Evolutionary conservation across 23 tunicate species (phyloP), one percentile per base, ranked within the genome.

Genomic region (Corella eumyota): DNA sequence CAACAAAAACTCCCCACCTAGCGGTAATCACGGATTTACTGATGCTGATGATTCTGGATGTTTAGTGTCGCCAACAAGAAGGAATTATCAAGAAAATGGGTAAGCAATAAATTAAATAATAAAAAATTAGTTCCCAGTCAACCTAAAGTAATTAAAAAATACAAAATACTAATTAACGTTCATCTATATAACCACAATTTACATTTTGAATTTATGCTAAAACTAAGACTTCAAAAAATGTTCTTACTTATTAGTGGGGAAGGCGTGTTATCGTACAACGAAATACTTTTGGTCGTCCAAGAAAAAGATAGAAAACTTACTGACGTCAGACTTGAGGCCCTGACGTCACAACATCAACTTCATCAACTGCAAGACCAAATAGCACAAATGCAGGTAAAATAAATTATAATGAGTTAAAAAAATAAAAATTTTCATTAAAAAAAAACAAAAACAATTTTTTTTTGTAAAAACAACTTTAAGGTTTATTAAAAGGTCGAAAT

Each of bases 301-400:
- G 98, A 90, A 52, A 74, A 83, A 61, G 98, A 90, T 7, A 29
- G 98, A 34, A 77, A 71, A 50, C 51, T 90, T 48, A 90, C 98
- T 50, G 98, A 90, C 49, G 65, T 76, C 26, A 65, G 77, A 21
- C 67, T 90, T 3, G 91, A 77, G 31, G 91, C 91, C 1, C 79
- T 90, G 33, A 80, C 77, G 45, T 73, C 82, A 25, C 98, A 90
- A 62, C 98, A 90, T 53, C 91, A 90, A 52, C 46, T 80, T 24
- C 91, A 90, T 69, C 91, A 80, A 34, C 75, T 90, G 20, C 78
- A 65, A 38, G 98, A 90, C 58, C 91, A 90, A 60, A 69, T 90
- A 40, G 69, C 61, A 29, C 94, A 84, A 58, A 84, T 84, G 94
- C 94, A 84, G 78, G 94, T 75, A 15, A 15, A 67, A 3, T 4